phyloP scores from a whole-genome alignment of 2,113 vertebrate genomes.

The Forbesichthys agassizii region DNA sequence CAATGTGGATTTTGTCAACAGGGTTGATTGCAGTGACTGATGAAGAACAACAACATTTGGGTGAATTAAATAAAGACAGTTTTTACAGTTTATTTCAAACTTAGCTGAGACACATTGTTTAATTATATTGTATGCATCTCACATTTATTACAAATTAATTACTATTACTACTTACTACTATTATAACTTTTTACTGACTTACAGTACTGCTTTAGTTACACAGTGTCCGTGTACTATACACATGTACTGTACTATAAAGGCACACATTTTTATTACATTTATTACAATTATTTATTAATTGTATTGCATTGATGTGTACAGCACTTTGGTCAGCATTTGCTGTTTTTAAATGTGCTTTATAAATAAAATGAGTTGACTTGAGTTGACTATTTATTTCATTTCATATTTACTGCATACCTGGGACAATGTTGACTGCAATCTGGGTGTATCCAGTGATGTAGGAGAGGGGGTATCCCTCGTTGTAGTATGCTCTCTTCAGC shows the following conservation, averaged over 20 bases:
- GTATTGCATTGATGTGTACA: too few species aligned
- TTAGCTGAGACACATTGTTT: too few species aligned
- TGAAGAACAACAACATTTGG: neutral
- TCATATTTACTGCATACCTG: conserved; percentile 57
- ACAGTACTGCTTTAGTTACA: too few species aligned
- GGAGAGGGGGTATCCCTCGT: conserved; percentile 71
- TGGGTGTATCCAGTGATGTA: conserved; percentile 72
- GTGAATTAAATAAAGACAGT: neutral
- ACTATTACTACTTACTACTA: too few species aligned
- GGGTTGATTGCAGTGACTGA: conserved; percentile 29
- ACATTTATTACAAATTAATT: too few species aligned
- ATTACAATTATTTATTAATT: neutral
- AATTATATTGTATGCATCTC: too few species aligned
- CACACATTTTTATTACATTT: neutral
- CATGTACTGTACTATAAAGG: neutral
- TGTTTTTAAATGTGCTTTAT: too few species aligned
- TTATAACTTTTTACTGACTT: too few species aligned
- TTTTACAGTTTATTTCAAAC: neutral
- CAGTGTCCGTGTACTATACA: too few species aligned
- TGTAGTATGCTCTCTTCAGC: conserved; percentile 55
- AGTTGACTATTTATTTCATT: neutral
- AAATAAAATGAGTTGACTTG: too few species aligned
- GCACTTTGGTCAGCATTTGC: too few species aligned
- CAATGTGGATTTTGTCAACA: conserved; percentile 75
- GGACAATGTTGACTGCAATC: conserved; percentile 53